phyloP scores from a whole-genome alignment of 2,888 invertebrate species.

The Lysandra bellargus region DNA sequence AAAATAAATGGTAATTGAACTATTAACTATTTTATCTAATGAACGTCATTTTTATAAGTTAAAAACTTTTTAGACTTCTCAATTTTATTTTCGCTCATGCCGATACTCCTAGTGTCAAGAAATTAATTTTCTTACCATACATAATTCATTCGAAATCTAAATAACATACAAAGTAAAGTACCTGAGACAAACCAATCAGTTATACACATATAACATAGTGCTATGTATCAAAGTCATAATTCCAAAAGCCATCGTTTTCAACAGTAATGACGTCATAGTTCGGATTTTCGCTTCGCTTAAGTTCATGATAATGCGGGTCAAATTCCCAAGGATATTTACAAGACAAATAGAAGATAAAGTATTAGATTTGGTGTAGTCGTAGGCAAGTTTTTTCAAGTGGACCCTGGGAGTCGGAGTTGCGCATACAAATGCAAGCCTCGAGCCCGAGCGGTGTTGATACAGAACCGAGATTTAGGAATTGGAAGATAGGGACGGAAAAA shows the following conservation, averaged over 20 bases:
- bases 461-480: background rate
- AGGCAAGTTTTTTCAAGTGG: conserved; percentile 27
- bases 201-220: too few relatives aligned
- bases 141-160: too few relatives aligned
- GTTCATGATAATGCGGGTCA: background rate
- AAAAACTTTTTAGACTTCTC: too few relatives aligned
- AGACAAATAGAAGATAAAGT: conserved; percentile 21
- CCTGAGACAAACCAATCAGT: too few relatives aligned
- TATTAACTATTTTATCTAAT: too few relatives aligned
- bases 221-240: too few relatives aligned
- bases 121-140: too few relatives aligned
- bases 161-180: too few relatives aligned
- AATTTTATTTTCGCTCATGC: too few relatives aligned
- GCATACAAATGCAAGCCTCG: conserved; percentile 22
- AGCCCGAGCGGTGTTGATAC: conserved; percentile 1
- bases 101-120: too few relatives aligned
- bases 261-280: background rate
- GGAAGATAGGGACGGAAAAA: background rate
- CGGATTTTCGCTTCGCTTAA: background rate
- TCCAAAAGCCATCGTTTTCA: background rate
- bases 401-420: conserved; percentile 7
- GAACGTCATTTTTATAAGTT: too few relatives aligned
- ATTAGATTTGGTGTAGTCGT: conserved; percentile 22
- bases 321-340: background rate
- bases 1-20: too few relatives aligned